Conservation (phyloP, 1,140 invertebrate genomes). For the Sarcophaga bullata region DNA sequence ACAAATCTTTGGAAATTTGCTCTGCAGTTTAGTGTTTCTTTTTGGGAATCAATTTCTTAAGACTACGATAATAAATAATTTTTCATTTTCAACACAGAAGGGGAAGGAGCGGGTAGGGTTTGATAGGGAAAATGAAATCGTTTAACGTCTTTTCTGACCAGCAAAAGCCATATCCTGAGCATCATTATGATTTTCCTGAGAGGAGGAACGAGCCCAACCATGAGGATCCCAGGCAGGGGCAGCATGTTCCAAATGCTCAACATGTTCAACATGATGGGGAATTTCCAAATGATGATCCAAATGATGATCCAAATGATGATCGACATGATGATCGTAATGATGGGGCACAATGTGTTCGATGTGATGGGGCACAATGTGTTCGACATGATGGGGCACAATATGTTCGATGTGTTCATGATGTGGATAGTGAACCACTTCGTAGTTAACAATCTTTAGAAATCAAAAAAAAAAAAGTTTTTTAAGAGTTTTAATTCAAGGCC, state of each 20-base stretch:
- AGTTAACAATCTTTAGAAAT: conserved; percentile 71
- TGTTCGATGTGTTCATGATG: conserved; percentile 67
- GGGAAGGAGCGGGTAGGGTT: not conserved
- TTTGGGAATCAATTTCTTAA: conserved; percentile 13
- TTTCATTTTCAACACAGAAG: conserved; percentile 18
- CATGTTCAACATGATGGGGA: conserved; percentile 57
- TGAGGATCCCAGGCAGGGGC: conserved; percentile 72
- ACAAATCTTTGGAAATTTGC: conserved; percentile 45
- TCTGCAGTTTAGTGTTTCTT: not conserved
- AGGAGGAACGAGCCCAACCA: conserved; percentile 62
- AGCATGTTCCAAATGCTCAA: conserved; percentile 64
- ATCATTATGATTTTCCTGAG: conserved; percentile 63
- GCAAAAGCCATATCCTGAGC: conserved; percentile 76
- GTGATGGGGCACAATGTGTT: conserved; percentile 67
- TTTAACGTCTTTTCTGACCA: conserved; percentile 66
- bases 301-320: conserved; percentile 66
- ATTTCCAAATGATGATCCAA: conserved; percentile 58
- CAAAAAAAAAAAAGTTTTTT: conserved; percentile 35
- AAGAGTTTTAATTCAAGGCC: not conserved
- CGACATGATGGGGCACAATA: conserved; percentile 52
- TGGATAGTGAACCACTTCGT: conserved; percentile 86
- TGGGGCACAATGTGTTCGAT: conserved; percentile 63
- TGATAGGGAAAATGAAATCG: not conserved
- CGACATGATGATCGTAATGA: conserved; percentile 63
- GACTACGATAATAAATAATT: conserved; percentile 35